A percentile compares a stretch with the other conserved stretches of the same genome.
phyloP scores from a whole-genome alignment of 1,140 invertebrate genomes.

The Sinella curviseta region DNA sequence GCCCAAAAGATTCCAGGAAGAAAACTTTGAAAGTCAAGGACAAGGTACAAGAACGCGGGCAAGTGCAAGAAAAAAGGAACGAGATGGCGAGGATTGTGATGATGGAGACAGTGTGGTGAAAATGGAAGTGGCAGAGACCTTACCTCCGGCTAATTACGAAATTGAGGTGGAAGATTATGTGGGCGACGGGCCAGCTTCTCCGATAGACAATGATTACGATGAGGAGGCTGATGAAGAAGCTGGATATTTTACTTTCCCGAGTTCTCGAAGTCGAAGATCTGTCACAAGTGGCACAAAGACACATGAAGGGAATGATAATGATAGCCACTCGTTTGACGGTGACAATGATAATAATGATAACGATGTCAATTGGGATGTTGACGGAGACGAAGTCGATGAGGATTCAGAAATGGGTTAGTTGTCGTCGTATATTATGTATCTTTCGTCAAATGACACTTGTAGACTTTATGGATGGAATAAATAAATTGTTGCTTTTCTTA shows the following conservation, averaged over 20 bases:
- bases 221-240: background rate
- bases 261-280: background rate
- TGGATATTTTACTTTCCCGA: background rate
- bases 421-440: too few relatives aligned
- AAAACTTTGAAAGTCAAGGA: background rate
- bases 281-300: background rate
- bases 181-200: background rate
- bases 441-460: too few relatives aligned
- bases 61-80: background rate
- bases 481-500: too few relatives aligned
- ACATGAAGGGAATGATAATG: background rate
- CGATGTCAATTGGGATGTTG: too few relatives aligned
- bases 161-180: slow-evolving; percentile 5
- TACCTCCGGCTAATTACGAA: background rate
- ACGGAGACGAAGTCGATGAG: too few relatives aligned
- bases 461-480: too few relatives aligned
- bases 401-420: too few relatives aligned
- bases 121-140: background rate
- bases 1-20: background rate
- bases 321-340: too few relatives aligned
- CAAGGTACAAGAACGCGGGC: background rate
- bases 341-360: too few relatives aligned
- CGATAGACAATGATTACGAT: background rate
- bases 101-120: background rate
- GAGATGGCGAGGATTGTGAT: background rate